A percentile compares a stretch with the other conserved stretches of the same genome.
These are phyloP conservation scores for Hydrophis major DNA, from an alignment of 2,797 vertebrate species.

Conservation along the genomic window DNA sequence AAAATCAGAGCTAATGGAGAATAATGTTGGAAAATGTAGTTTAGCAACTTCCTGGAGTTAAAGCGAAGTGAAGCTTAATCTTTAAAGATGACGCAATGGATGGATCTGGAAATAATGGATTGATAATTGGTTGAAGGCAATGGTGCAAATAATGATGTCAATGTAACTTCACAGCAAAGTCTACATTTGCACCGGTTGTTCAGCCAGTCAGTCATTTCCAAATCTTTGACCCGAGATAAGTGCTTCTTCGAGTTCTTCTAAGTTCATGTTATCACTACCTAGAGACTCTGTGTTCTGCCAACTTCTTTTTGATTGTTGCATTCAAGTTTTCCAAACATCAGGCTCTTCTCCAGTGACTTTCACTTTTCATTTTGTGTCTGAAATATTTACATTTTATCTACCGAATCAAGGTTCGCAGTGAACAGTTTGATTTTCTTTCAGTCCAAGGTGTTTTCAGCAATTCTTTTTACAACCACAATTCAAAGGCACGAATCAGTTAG, in stretches of 20 bases:
- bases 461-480: background rate
- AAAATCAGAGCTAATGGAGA: background rate
- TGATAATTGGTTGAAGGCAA: background rate
- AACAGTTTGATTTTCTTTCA: background rate
- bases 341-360: background rate
- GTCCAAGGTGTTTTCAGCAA: background rate
- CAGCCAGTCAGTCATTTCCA: background rate
- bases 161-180: background rate
- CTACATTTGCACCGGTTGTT: background rate
- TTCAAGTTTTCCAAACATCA: background rate
- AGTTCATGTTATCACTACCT: background rate
- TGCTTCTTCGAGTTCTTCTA: background rate
- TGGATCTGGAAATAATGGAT: background rate
- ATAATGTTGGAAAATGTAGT: background rate
- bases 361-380: background rate
- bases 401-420: background rate
- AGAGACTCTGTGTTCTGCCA: background rate
- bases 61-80: background rate
- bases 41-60: background rate
- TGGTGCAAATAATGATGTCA: too few species aligned
- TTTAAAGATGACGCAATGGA: background rate
- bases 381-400: background rate
- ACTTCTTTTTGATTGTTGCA: background rate
- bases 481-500: background rate
- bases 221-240: background rate